Percentiles rank a stretch among this genome's conserved stretches.
Evolutionary conservation across 2,797 vertebrate species (phyloP).

Genomic region (Lophura swinhoii): DNA sequence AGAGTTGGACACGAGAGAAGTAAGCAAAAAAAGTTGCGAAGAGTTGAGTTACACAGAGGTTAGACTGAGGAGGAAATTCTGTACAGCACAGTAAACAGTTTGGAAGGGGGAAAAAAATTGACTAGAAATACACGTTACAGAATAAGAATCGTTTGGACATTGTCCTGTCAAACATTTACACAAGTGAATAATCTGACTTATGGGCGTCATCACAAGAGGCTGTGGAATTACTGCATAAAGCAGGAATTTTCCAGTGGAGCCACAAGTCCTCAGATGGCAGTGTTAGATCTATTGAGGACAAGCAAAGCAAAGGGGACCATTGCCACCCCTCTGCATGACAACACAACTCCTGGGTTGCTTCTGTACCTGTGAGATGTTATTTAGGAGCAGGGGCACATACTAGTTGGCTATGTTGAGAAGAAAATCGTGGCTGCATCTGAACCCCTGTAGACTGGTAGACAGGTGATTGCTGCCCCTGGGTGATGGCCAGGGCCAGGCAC

Average conservation of each 20-base stretch:
- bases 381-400: background rate
- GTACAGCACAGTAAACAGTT: background rate
- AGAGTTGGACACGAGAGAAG: constrained; percentile 8
- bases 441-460: background rate
- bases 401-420: background rate
- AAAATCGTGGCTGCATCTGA: background rate
- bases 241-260: background rate
- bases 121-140: background rate
- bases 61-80: constrained; percentile 18
- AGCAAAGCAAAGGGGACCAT: background rate
- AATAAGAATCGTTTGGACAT: constrained; percentile 12
- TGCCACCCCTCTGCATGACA: background rate
- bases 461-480: background rate
- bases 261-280: background rate
- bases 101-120: constrained; percentile 19
- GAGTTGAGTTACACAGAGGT: constrained; percentile 20
- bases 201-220: background rate
- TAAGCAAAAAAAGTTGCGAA: constrained; percentile 23
- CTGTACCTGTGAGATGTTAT: accelerated
- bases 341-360: accelerated
- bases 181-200: background rate
- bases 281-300: background rate
- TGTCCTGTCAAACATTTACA: constrained; percentile 56
- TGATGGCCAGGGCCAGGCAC: background rate
- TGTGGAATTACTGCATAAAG: background rate